Conservation (phyloP, 2,113 vertebrate species). For the Ploceus nigricollis region DNA sequence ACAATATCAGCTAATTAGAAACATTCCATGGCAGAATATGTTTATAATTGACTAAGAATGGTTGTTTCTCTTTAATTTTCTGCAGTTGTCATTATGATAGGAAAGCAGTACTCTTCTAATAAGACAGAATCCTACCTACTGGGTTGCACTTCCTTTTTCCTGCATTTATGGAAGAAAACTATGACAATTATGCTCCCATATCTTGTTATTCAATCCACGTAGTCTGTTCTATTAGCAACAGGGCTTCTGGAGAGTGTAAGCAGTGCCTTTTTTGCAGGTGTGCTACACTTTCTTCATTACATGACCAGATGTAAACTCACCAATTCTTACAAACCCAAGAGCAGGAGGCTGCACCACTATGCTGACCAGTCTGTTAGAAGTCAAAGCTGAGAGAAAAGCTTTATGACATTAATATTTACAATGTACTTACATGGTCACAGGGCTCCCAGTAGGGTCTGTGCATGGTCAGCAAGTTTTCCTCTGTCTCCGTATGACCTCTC, state of each 20-base stretch:
- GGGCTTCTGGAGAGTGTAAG: neutral
- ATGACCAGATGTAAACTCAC: neutral
- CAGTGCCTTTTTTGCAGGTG: neutral
- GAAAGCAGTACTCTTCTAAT: neutral
- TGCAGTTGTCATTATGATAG: neutral
- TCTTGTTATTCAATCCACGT: neutral
- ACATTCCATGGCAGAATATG: neutral
- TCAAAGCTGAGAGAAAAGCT: neutral
- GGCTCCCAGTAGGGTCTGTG: neutral
- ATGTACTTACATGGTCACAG: neutral
- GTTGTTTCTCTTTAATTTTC: neutral
- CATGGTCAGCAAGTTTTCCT: neutral
- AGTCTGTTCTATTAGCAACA: neutral
- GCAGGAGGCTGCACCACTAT: neutral
- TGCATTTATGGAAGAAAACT: neutral
- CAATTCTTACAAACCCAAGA: neutral
- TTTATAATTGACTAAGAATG: neutral
- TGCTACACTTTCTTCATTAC: neutral
- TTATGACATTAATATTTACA: neutral
- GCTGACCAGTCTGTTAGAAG: neutral
- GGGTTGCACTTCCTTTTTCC: neutral
- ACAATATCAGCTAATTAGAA: neutral
- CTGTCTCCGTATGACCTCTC: neutral
- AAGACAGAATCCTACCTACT: neutral
- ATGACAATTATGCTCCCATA: neutral